phyloP scores from a whole-genome alignment of 2,113 vertebrate species.

The Scortum barcoo region DNA sequence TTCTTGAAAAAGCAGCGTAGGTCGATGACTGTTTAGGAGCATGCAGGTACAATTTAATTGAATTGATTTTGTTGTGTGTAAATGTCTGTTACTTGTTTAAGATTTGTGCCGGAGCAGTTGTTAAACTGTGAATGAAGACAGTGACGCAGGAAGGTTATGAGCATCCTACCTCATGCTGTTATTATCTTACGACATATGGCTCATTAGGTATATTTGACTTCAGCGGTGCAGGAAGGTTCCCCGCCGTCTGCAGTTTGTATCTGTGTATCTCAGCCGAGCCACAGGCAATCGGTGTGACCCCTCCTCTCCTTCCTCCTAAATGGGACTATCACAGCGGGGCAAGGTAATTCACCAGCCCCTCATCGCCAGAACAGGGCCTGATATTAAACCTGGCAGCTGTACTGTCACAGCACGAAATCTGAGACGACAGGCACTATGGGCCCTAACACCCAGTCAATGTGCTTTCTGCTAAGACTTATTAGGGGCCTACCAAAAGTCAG shows the following conservation, averaged over 20 bases:
- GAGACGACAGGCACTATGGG: constrained; percentile 69
- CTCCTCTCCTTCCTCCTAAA: constrained; percentile 18
- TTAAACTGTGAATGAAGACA: not conserved
- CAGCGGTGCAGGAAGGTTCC: not conserved
- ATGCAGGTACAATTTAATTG: not conserved
- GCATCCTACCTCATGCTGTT: not conserved
- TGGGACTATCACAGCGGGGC: constrained; percentile 47
- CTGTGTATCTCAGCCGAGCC: constrained; percentile 33
- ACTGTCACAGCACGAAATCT: constrained; percentile 63
- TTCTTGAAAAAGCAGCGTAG: not conserved
- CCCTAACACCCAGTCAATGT: constrained; percentile 65
- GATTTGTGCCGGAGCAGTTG: constrained; percentile 8
- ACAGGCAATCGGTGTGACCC: constrained; percentile 21
- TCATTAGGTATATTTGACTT: constrained; percentile 26
- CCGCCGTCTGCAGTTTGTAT: constrained; percentile 19
- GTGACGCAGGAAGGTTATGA: not conserved
- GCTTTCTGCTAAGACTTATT: constrained; percentile 61
- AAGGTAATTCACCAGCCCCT: constrained; percentile 56
- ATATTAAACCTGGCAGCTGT: constrained; percentile 73
- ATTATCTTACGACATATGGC: constrained; percentile 13
- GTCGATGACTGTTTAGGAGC: constrained; percentile 11
- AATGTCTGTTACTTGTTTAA: not conserved
- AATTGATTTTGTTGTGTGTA: not conserved
- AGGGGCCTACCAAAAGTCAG: constrained; percentile 51
- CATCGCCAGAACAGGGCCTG: constrained; percentile 43